Evolutionary conservation across 2,113 vertebrate genomes (phyloP).

Genomic region (Heteronetta atricapilla): DNA sequence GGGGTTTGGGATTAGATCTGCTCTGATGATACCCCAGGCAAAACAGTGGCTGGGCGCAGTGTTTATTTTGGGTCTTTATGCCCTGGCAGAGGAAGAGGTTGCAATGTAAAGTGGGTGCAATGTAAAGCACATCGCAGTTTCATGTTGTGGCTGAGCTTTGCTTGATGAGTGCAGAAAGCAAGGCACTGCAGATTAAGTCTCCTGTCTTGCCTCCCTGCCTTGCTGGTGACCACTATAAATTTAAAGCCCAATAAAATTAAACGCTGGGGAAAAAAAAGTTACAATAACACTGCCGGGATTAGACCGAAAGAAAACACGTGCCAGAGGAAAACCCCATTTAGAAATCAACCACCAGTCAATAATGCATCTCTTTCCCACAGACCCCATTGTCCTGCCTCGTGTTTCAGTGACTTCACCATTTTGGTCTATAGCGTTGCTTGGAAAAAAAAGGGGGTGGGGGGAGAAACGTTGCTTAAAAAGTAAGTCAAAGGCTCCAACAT

Average conservation of each 20-base stretch:
- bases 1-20: background rate
- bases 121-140: background rate
- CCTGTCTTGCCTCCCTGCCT: background rate
- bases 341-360: background rate
- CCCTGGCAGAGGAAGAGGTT: background rate
- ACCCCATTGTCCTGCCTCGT: background rate
- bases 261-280: background rate
- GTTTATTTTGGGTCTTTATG: background rate
- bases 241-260: background rate
- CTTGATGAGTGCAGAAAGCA: background rate
- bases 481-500: conserved; percentile 61
- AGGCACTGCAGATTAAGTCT: background rate
- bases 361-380: background rate
- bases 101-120: background rate
- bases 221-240: background rate
- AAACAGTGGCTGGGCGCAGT: background rate
- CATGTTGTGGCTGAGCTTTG: background rate
- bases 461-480: conserved; percentile 34
- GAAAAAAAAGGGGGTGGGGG: background rate
- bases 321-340: background rate
- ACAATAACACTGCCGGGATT: background rate
- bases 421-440: background rate
- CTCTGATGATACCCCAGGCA: background rate
- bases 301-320: background rate
- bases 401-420: conserved; percentile 1